Base-by-base conservation (phyloP, 2,113 vertebrate genomes). In the Rhineura floridana region DNA sequence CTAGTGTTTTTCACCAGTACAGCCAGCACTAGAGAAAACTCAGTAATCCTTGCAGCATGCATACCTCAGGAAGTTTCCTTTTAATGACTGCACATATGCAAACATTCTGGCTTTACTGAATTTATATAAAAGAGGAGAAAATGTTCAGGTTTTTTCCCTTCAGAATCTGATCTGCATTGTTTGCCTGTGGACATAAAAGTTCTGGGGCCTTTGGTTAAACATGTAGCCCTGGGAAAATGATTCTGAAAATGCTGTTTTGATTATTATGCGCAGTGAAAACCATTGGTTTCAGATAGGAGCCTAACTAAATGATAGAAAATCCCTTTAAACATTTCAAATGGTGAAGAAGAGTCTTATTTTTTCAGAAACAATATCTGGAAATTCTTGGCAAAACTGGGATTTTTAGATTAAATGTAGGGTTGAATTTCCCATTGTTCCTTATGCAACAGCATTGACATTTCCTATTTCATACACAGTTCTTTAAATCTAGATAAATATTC, bases 11-110 rank as follows among this genome's bases (percentile, higher is more conserved):
- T 81, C 6, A 25, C 15, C 11, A 62, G 59, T 63, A 63, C 17
- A 63, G 23, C 33, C 46, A 92, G 91, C 33, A 63, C 2, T 63
- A 28, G 48, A 33, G 30, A 46, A 73, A 87, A 92, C 90, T 19
- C 33, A 91, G n/a, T 0, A 89, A 67, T 46, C 36, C 70, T 30
- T 83, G 73, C 86, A 83, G 69, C 44, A 59, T 25, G 50, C 42
- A 65, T 73, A 86, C 21, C 46, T 33, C 65, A 55, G 46, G 69
- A 48, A 90, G 83, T 50, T 87, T 82, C 6, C n/a, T 87, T 65
- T 70, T 63, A 84, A 63, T 42, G 1, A 30, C 70, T 21, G 50
- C 30, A 65, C 0, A 0, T 48, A 13, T 88, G 7, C 6, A 44
- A 63, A 36, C 62, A 3, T 13, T 6, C 12, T 72, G 10, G 3